Evolutionary conservation across 2,797 vertebrate genomes (phyloP).

Genomic region (Chiloscyllium punctatum): DNA sequence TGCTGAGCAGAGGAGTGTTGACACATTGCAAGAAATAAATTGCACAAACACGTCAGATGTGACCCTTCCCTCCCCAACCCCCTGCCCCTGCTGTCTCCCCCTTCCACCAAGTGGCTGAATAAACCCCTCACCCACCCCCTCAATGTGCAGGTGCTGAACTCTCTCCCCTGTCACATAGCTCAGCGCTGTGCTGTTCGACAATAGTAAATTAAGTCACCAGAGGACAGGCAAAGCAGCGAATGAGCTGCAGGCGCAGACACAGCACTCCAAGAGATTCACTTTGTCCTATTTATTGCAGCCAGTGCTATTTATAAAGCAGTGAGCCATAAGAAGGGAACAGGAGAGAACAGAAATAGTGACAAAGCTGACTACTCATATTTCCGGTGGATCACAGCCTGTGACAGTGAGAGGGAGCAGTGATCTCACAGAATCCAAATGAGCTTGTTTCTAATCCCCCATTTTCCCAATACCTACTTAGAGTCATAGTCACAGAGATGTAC

Average conservation of each 20-base stretch:
- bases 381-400: neutral
- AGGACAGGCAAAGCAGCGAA: neutral
- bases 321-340: neutral
- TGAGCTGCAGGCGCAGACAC: neutral
- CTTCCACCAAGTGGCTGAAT: no score
- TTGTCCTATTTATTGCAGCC: neutral
- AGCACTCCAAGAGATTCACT: neutral
- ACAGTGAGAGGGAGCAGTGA: neutral
- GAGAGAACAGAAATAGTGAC: neutral
- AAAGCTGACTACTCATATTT: neutral
- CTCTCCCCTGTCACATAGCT: no score
- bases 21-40: no score
- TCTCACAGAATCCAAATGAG: neutral
- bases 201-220: neutral
- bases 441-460: no score
- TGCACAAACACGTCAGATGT: no score
- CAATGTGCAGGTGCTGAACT: no score
- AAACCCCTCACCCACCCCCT: no score
- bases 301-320: constrained; percentile 14
- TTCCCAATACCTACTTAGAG: no score
- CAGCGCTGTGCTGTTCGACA: neutral
- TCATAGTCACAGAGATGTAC: no score
- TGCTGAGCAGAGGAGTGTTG: no score
- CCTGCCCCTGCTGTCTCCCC: no score
- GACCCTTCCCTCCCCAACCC: no score